Conservation (phyloP, 2,888 invertebrate genomes). For the Subacronicta megacephala region DNA sequence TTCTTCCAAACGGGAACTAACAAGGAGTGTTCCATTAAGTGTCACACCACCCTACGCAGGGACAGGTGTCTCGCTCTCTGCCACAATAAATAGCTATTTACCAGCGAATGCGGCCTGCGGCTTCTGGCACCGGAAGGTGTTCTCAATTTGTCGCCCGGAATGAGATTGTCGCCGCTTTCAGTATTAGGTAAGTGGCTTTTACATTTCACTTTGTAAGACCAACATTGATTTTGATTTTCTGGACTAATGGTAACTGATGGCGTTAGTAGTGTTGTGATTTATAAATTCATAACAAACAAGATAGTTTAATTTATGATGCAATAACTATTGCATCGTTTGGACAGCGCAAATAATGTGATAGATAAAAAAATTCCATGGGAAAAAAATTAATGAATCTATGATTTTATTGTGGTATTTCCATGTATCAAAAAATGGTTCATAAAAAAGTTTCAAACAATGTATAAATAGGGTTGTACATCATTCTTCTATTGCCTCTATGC, state of each 20-base stretch:
- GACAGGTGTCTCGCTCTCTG: constrained; percentile 80
- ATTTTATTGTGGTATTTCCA: no score
- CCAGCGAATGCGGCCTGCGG: constrained; percentile 74
- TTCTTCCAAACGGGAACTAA: constrained; percentile 19
- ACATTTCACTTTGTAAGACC: constrained; percentile 79
- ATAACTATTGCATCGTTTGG: background rate
- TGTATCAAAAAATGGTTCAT: no score
- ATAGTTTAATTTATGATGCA: background rate
- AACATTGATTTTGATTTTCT: constrained; percentile 61
- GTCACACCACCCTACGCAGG: constrained; percentile 61
- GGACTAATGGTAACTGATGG: constrained; percentile 29
- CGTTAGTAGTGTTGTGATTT: constrained; percentile 22
- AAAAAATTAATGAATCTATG: no score
- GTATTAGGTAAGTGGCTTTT: constrained; percentile 85
- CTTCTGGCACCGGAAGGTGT: constrained; percentile 79
- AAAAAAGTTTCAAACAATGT: background rate
- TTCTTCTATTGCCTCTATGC: background rate
- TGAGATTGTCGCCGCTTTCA: constrained; percentile 86
- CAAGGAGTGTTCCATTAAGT: constrained; percentile 51
- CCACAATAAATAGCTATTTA: constrained; percentile 87
- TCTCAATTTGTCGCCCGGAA: constrained; percentile 86
- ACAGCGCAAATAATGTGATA: no score
- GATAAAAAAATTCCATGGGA: background rate
- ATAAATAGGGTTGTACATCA: background rate
- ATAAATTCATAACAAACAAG: background rate